A percentile compares a stretch with the other conserved stretches of the same genome.
Conservation (phyloP, 2,797 vertebrate species). For the Okamejei kenojei region DNA sequence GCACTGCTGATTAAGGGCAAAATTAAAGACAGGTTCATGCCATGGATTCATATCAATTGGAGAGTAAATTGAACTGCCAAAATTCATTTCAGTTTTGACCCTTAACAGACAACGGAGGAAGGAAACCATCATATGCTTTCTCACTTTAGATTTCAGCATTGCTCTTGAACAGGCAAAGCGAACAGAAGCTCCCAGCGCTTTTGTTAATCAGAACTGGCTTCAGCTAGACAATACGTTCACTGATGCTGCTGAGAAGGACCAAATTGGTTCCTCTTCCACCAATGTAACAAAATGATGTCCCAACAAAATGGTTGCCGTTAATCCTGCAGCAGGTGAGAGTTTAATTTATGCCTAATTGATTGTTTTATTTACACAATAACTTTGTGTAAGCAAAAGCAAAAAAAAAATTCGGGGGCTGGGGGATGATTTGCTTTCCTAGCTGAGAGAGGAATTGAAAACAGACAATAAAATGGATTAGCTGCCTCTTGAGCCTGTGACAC, state of each 20-base stretch:
- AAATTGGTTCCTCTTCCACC: not conserved
- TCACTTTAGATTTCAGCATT: not conserved
- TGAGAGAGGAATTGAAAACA: not conserved
- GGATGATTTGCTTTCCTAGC: not conserved
- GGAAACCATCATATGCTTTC: conserved; percentile 30
- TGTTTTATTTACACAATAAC: not conserved
- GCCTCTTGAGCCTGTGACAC: not conserved
- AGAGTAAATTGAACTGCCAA: conserved; percentile 38
- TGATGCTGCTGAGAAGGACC: not conserved
- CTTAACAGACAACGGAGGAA: conserved; percentile 27
- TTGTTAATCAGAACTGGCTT: not conserved
- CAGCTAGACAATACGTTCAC: not conserved
- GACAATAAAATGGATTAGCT: not conserved
- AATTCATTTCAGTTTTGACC: conserved; percentile 38
- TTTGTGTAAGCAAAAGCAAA: too few species aligned
- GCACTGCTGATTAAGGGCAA: conserved; percentile 31
- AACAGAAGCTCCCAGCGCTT: not conserved
- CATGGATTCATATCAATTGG: conserved; percentile 37
- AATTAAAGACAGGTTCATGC: conserved; percentile 31
- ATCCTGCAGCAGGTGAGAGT: not conserved
- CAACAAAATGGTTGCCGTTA: not conserved
- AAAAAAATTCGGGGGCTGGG: too few species aligned
- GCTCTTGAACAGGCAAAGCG: conserved; percentile 17
- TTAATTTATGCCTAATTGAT: not conserved
- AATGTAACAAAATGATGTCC: not conserved